Conservation (phyloP, 2,888 invertebrate species). For the Harmothoe impar region DNA sequence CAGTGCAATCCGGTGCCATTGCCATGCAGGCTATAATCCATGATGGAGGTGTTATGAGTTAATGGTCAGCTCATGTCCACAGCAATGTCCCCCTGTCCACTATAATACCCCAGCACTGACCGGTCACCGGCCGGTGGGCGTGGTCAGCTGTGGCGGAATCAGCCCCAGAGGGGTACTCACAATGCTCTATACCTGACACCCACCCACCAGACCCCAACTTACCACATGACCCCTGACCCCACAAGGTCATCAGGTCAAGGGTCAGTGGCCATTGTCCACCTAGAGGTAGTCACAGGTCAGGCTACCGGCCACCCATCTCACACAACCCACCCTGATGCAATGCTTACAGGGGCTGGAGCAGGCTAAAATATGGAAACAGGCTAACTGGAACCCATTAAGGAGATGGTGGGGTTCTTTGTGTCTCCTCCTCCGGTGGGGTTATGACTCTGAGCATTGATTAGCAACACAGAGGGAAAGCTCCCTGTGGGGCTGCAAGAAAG, state of each 20-base stretch:
- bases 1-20: too few species aligned
- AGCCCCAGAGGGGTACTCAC: background rate
- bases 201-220: background rate
- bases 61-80: slow-evolving; percentile 32
- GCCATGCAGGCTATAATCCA: too few species aligned
- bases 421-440: background rate
- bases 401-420: background rate
- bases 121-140: background rate
- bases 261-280: slow-evolving; percentile 17
- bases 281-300: slow-evolving; percentile 43
- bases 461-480: slow-evolving; percentile 3
- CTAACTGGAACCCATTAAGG: background rate
- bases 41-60: background rate
- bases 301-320: background rate
- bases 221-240: slow-evolving; percentile 33
- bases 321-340: background rate
- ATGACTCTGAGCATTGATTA: background rate
- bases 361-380: slow-evolving; percentile 42
- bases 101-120: background rate
- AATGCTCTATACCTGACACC: slow-evolving; percentile 37
- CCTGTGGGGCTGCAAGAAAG: background rate
- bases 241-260: slow-evolving; percentile 25
- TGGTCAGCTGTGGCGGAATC: background rate
- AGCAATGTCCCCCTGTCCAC: background rate
- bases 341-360: background rate